A percentile compares a stretch with the other conserved stretches of the same genome.
phyloP scores from a whole-genome alignment of 2,888 invertebrate species.

The Disparrhopalites patrizii region DNA sequence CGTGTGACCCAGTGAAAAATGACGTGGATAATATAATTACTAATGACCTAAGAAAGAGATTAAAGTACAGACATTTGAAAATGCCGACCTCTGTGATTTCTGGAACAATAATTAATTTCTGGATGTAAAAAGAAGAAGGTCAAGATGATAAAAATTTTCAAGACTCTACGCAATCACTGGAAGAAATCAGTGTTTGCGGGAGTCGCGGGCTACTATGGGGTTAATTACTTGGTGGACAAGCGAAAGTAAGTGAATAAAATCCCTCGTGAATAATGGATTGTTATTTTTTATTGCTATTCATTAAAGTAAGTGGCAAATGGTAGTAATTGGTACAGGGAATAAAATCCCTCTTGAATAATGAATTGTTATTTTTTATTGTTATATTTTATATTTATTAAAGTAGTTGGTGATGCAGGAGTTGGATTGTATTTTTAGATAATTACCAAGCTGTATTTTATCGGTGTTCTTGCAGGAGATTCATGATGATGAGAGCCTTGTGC shows the following conservation, averaged over 20 bases:
- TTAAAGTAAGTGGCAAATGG: neutral
- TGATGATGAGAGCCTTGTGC: slow-evolving; percentile 75
- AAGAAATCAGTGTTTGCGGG: slow-evolving; percentile 76
- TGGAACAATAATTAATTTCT: no score
- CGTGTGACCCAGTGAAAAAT: no score
- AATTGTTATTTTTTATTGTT: slow-evolving; percentile 24
- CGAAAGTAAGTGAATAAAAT: slow-evolving; percentile 76
- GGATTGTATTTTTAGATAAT: no score
- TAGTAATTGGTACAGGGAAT: slow-evolving; percentile 50
- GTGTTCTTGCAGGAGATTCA: slow-evolving; percentile 60
- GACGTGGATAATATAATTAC: no score
- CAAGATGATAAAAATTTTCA: slow-evolving; percentile 61
- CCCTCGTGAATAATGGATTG: slow-evolving; percentile 28
- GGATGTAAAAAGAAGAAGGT: slow-evolving; percentile 49
- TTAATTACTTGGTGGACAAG: slow-evolving; percentile 64
- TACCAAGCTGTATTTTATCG: no score
- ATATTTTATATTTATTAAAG: neutral
- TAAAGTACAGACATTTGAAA: neutral
- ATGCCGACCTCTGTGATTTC: neutral
- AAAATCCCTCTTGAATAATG: no score
- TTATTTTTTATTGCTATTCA: slow-evolving; percentile 16
- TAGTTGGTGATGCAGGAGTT: no score
- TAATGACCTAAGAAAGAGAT: neutral
- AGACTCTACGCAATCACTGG: slow-evolving; percentile 76
- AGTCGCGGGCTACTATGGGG: slow-evolving; percentile 65